These are phyloP conservation scores for Ophonus ardosiacus DNA, from an alignment of 2,888 invertebrate species.

Conservation along the genomic window DNA sequence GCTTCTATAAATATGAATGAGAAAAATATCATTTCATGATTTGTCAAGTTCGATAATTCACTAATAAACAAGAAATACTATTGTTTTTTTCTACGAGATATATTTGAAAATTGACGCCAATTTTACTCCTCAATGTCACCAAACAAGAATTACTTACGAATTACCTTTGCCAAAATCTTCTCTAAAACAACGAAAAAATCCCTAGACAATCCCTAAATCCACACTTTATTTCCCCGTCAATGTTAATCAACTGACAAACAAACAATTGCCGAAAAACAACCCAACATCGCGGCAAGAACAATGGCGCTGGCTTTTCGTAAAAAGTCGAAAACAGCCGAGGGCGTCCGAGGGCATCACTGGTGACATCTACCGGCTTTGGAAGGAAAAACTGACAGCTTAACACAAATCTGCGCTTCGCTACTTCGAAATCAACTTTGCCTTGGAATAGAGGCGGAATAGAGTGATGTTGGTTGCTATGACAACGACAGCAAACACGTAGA, in stretches of 20 bases:
- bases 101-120: too few relatives aligned
- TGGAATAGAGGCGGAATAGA: background rate
- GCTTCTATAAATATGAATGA: background rate
- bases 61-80: background rate
- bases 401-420: conserved; percentile 21
- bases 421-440: conserved; percentile 27
- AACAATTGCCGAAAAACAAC: conserved; percentile 35
- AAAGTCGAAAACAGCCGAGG: conserved; percentile 34
- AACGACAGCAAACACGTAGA: conserved; percentile 9
- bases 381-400: conserved; percentile 42
- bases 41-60: background rate
- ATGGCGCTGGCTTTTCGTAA: conserved; percentile 22
- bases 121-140: background rate
- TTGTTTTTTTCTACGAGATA: background rate
- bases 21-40: background rate
- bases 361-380: conserved; percentile 46
- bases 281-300: conserved; percentile 20
- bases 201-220: conserved; percentile 22
- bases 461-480: conserved; percentile 13
- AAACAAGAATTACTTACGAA: background rate
- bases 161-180: background rate
- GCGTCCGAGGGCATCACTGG: conserved; percentile 25
- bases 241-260: conserved; percentile 41
- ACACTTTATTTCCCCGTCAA: conserved; percentile 29
- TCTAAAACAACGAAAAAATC: conserved; percentile 1